Evolutionary conservation across 1,140 invertebrate species (phyloP).

Genomic region (Macrotrachela quadricornifera): DNA sequence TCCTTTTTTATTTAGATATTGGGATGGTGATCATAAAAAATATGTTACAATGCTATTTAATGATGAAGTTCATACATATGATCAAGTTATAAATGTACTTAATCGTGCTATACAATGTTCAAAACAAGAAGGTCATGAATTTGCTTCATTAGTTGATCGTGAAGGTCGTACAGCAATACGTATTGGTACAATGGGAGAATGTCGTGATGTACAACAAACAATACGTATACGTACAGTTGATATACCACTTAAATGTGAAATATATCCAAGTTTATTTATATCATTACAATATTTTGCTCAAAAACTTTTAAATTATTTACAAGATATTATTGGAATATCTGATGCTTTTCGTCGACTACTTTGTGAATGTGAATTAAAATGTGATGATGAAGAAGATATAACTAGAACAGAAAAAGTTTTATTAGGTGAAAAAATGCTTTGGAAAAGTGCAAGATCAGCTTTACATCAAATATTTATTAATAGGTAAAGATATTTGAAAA

Average conservation of each 20-base stretch:
- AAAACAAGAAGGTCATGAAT: conserved; percentile 66
- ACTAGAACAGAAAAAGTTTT: neutral
- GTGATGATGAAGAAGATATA: too few species aligned
- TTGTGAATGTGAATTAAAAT: neutral
- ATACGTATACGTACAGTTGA: conserved; percentile 40
- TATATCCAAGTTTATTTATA: conserved; percentile 67
- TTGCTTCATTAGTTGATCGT: conserved; percentile 73
- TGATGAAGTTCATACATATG: conserved; percentile 88
- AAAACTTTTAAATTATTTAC: conserved; percentile 63
- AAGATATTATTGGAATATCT: conserved; percentile 54
- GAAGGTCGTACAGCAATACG: conserved; percentile 39
- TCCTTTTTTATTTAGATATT: conserved; percentile 16
- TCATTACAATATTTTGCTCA: conserved; percentile 80
- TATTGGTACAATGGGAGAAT: too few species aligned
- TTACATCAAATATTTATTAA: too few species aligned
- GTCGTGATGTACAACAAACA: too few species aligned
- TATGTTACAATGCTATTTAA: conserved; percentile 85
- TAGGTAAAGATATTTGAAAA: too few species aligned
- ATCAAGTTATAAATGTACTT: conserved; percentile 74
- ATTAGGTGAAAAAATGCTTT: conserved; percentile 1
- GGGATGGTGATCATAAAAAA: conserved; percentile 18
- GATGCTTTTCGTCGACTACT: conserved; percentile 23
- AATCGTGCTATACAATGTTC: conserved; percentile 60
- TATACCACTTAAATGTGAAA: conserved; percentile 54
- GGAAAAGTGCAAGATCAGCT: neutral